Evolutionary conservation across 2,888 invertebrate genomes (phyloP), one percentile per base, ranked within the genome.

Genomic region (Cerastoderma edule): DNA sequence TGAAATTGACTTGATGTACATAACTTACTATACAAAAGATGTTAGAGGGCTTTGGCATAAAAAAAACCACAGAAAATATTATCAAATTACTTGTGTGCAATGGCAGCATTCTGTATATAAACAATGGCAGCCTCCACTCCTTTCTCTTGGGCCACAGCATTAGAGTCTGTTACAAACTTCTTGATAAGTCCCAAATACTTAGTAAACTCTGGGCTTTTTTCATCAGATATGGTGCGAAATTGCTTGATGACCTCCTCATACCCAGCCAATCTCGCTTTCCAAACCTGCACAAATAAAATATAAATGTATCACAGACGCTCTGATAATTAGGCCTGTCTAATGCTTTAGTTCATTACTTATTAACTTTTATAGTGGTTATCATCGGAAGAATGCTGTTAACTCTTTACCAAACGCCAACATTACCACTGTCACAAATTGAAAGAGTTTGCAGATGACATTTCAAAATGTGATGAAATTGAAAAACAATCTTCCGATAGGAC

Each of bases 81-180:
- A 32, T 32, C n/a, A 50, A 92, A 93, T 91, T 89, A 95, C 95
- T 96, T 98, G 24, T 87, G 87, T 67, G 93, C 92, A 27, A 91
- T 84, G 65, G 85, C 83, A 89, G 98, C 97, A 94, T 98, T 98
- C 93, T 98, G 97, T 0, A 98, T 95, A 93, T 96, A 99, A 48
- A 96, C 96, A 67, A 98, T 93, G 0, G 97, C 96, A 10, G 98
- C 98, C 91, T 98, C 98, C 85, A 99, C 92, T 19, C 97, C 99
- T 94, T 97, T 98, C 91, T 99, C 99, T 92, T 98, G 98, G 1
- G 98, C 98, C 78, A 97, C 95, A 22, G 96, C 98, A 95, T 99
- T 98, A 88, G 96, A 96, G 92, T 99, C 99, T 0, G 95, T 94
- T 0, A 98, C 98, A 95, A 99, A 98, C 93, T 98, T 98, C 92